A percentile compares a stretch with the other conserved stretches of the same genome.
Conservation (phyloP, 2,888 invertebrate species). For the Hypomecis atomaria region DNA sequence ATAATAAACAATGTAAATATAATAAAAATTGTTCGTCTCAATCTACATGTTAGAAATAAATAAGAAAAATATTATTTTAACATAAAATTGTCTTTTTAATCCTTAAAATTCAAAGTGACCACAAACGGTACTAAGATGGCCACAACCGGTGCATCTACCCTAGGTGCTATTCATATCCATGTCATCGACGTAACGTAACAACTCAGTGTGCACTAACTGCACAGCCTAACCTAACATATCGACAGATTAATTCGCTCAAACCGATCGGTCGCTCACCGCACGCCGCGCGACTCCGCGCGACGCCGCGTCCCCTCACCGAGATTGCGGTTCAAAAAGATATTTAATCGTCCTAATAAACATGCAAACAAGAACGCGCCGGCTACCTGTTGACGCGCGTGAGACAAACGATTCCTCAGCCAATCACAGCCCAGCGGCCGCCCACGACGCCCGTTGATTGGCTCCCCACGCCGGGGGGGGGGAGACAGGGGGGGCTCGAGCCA, state of each 20-base stretch:
- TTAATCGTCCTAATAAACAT: conserved; percentile 83
- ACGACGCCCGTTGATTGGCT: conserved; percentile 72
- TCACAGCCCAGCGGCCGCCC: conserved; percentile 76
- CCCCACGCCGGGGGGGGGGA: conserved; percentile 59
- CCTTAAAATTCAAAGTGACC: too few relatives aligned
- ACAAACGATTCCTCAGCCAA: conserved; percentile 74
- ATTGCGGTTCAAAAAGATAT: conserved; percentile 78
- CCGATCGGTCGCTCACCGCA: conserved; percentile 64
- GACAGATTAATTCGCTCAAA: conserved; percentile 54
- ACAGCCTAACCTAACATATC: conserved; percentile 39
- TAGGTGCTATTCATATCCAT: too few relatives aligned
- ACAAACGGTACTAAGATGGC: too few relatives aligned
- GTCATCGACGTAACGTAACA: too few relatives aligned
- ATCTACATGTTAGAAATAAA: too few relatives aligned
- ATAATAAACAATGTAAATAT: too few relatives aligned
- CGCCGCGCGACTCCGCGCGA: conserved; percentile 3
- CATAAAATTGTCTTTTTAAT: too few relatives aligned
- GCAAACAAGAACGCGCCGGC: conserved; percentile 79
- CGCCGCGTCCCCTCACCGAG: conserved; percentile 62
- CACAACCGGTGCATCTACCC: too few relatives aligned
- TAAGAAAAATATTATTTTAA: too few relatives aligned
- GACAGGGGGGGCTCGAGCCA: conserved; percentile 61
- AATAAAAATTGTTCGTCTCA: too few relatives aligned
- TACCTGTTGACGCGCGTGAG: conserved; percentile 85
- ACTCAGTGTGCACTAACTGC: conserved; percentile 25